These are phyloP conservation scores for Tonatia bakeri DNA, from an alignment of 2,113 vertebrate species.

Conservation along the genomic window DNA sequence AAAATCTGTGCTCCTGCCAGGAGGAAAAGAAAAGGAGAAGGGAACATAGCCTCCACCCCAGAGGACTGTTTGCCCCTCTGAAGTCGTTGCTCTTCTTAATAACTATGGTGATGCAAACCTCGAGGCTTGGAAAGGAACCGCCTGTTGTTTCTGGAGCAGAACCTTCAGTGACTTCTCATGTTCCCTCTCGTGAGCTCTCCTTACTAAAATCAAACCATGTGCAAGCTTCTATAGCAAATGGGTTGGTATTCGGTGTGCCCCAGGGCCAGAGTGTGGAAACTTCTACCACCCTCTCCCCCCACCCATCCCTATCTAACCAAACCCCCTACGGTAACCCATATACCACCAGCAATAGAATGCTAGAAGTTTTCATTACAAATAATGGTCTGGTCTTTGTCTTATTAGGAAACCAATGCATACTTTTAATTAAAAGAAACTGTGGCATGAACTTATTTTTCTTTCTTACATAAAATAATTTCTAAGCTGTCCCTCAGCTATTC, in stretches of 20 bases:
- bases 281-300: background rate
- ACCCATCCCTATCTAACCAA: background rate
- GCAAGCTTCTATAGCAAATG: background rate
- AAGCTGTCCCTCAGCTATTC: background rate
- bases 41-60: accelerated
- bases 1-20: background rate
- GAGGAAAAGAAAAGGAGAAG: background rate
- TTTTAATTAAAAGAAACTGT: background rate
- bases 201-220: background rate
- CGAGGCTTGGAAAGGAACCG: background rate
- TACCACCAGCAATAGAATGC: background rate
- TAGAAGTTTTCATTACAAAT: background rate
- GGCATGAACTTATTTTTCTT: background rate
- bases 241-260: accelerated
- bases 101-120: background rate
- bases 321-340: background rate
- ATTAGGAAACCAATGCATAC: background rate
- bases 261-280: background rate
- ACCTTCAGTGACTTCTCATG: no score
- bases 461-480: background rate
- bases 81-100: no score
- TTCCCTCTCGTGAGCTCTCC: background rate
- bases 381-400: background rate
- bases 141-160: background rate
- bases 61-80: background rate